Conservation (phyloP, 2,888 invertebrate genomes). For the Parnassius mnemosyne region DNA sequence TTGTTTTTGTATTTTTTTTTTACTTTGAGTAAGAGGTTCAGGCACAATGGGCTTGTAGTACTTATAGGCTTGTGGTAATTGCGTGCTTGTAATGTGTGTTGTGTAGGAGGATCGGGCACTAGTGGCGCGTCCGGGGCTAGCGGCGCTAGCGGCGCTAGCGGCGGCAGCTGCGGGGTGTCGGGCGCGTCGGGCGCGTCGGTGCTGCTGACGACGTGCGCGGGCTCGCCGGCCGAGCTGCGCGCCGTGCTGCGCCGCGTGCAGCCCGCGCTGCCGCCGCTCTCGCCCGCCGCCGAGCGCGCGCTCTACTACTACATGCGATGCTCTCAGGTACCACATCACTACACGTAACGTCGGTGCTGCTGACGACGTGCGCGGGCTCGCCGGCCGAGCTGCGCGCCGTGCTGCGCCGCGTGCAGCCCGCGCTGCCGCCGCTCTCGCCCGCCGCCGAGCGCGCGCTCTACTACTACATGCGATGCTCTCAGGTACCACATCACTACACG, state of each 20-base stretch:
- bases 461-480: conserved; percentile 96
- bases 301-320: conserved; percentile 96
- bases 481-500: conserved; percentile 61
- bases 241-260: conserved; percentile 85
- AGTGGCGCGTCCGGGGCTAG: conserved; percentile 49
- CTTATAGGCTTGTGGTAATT: no score
- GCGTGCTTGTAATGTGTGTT: no score
- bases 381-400: conserved; percentile 88
- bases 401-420: conserved; percentile 81
- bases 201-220: conserved; percentile 93
- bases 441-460: conserved; percentile 90
- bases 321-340: conserved; percentile 82
- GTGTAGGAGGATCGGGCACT: conserved; percentile 1
- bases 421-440: conserved; percentile 80
- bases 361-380: conserved; percentile 94
- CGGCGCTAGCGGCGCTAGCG: not conserved
- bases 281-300: conserved; percentile 86
- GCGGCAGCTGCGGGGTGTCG: conserved; percentile 43
- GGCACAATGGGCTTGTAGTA: no score
- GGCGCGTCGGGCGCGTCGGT: conserved; percentile 59
- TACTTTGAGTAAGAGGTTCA: no score
- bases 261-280: conserved; percentile 79
- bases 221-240: conserved; percentile 88
- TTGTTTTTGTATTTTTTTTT: no score
- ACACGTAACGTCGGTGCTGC: conserved; percentile 66